Evolutionary conservation across 2,888 invertebrate species (phyloP).

Genomic region (Dynastes tityus): DNA sequence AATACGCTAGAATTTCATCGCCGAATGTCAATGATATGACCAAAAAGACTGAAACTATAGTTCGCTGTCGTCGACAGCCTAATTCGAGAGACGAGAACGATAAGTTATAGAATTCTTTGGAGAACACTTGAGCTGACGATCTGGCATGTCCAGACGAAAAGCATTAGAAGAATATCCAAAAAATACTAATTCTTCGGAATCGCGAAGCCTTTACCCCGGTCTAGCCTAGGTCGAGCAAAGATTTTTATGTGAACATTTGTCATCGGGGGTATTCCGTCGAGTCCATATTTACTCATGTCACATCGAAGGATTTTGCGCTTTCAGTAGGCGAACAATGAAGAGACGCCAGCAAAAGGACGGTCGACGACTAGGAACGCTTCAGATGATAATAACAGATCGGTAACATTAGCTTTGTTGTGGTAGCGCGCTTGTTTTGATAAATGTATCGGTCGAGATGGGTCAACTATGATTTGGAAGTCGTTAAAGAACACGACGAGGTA

Average conservation of each 20-base stretch:
- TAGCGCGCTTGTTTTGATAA: slow-evolving; percentile 50
- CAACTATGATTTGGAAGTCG: slow-evolving; percentile 48
- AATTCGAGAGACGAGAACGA: slow-evolving; percentile 19
- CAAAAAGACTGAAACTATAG: slow-evolving; percentile 27
- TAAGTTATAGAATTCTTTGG: slow-evolving; percentile 16
- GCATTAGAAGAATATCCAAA: slow-evolving; percentile 37
- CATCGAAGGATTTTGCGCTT: slow-evolving; percentile 41
- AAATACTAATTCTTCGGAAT: slow-evolving; percentile 52
- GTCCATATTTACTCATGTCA: slow-evolving; percentile 52
- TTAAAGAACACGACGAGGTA: slow-evolving; percentile 43
- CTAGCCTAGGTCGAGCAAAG: slow-evolving; percentile 53
- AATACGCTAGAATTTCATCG: not conserved
- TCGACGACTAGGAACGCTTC: slow-evolving; percentile 29
- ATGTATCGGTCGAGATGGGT: slow-evolving; percentile 48
- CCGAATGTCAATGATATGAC: not conserved
- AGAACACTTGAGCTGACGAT: slow-evolving; percentile 23
- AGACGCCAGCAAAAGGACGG: slow-evolving; percentile 17
- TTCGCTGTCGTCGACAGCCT: slow-evolving; percentile 17
- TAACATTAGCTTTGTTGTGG: slow-evolving; percentile 47
- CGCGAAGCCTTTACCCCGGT: slow-evolving; percentile 49
- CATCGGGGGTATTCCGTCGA: slow-evolving; percentile 47
- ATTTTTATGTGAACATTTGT: slow-evolving; percentile 55
- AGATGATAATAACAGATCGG: slow-evolving; percentile 50
- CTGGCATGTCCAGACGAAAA: slow-evolving; percentile 35
- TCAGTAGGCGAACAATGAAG: slow-evolving; percentile 49